Conservation (phyloP, 2,888 invertebrate genomes). For the Scaeva pyrastri region DNA sequence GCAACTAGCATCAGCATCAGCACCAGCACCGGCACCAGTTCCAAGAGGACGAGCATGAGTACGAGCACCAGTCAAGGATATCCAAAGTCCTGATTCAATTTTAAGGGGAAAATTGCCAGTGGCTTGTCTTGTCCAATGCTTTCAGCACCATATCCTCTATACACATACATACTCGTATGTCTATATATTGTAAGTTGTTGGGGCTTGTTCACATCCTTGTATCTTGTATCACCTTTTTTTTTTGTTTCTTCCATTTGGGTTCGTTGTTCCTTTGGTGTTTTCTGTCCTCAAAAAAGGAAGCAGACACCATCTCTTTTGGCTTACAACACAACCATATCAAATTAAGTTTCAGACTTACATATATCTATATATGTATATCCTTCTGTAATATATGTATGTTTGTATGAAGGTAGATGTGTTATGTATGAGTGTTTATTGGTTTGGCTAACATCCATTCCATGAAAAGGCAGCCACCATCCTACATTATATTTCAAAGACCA, state of each 20-base stretch:
- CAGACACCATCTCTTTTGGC: conserved; percentile 41
- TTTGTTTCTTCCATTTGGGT: background rate
- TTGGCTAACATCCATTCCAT: conserved; percentile 52
- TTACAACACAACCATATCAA: conserved; percentile 55
- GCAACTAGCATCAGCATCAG: conserved; percentile 13
- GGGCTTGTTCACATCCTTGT: conserved; percentile 54
- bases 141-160: conserved; percentile 11
- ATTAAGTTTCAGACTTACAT: conserved; percentile 39
- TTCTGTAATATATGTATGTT: too few species aligned
- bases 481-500: conserved; percentile 47
- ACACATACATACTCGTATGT: too few species aligned
- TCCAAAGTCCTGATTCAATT: conserved; percentile 53
- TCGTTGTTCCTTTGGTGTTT: conserved; percentile 20
- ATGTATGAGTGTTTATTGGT: conserved; percentile 44
- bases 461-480: conserved; percentile 7
- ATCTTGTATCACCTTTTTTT: conserved; percentile 32
- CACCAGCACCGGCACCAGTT: background rate
- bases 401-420: background rate
- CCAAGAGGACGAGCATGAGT: background rate
- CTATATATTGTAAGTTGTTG: background rate
- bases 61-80: conserved; percentile 49
- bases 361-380: background rate
- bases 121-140: conserved; percentile 54
- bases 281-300: conserved; percentile 24
- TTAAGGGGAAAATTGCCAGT: conserved; percentile 56